A percentile compares a stretch with the other conserved stretches of the same genome.
Conservation (phyloP, 35 echinoderm and acorn worm species). For the Amphiura filiformis region DNA sequence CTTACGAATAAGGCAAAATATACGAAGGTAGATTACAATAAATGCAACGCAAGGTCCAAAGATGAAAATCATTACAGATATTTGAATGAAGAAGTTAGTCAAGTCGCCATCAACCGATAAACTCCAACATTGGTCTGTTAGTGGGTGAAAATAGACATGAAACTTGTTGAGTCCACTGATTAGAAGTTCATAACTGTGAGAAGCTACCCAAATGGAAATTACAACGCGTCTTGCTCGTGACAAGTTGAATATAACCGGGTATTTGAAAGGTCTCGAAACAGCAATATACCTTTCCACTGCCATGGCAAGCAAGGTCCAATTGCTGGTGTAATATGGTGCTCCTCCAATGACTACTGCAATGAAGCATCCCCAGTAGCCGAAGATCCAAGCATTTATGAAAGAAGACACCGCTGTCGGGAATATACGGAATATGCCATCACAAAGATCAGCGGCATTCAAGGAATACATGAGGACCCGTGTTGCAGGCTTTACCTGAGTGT, state of each 20-base stretch:
- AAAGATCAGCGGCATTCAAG: background rate
- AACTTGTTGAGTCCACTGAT: background rate
- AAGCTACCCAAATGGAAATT: background rate
- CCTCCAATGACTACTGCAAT: background rate
- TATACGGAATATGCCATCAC: background rate
- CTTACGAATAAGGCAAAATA: background rate
- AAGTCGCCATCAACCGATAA: background rate
- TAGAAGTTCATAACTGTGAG: background rate
- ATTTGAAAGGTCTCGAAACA: background rate
- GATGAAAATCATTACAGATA: background rate
- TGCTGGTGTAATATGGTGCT: background rate
- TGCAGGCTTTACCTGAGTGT: background rate
- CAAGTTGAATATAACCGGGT: background rate
- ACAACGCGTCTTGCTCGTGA: background rate
- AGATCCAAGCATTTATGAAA: background rate
- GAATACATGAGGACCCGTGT: background rate
- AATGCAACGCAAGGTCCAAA: background rate
- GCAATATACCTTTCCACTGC: background rate
- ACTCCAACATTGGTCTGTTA: background rate
- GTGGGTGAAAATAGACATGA: background rate
- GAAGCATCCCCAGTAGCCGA: background rate
- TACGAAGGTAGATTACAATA: background rate
- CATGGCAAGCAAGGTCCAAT: background rate
- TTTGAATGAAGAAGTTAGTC: background rate
- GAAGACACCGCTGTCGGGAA: background rate